Base-by-base conservation (phyloP, 2,888 invertebrate species). In the Lepeophtheirus nordmannii region DNA sequence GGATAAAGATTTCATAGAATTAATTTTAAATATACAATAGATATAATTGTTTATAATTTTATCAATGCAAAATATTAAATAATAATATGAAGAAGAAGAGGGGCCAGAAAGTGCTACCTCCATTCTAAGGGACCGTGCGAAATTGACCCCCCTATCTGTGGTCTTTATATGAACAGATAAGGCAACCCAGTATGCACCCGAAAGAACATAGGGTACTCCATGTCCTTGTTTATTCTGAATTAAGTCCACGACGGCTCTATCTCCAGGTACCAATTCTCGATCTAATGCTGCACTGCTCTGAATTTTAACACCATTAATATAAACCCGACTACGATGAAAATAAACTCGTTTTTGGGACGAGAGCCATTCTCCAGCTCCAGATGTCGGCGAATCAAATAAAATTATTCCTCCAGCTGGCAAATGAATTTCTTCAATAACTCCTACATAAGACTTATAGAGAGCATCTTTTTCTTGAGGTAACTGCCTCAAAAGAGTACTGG, bases 371-470 rank as follows among this genome's bases (percentile, higher is more conserved):
- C 17, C 53, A 14, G 2, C 14, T 8, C 53, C 40, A 40, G 12
- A 17, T 1, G 20, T 41, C 7, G 20, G 23, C 8, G 63, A 63
- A 9, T 63, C 63, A 10, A 63, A 22, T 14, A 20, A n/a, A 56
- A 63, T 46, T 5, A 63, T 20, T 3, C 63, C 63, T 20, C 63
- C 63, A 1, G 20, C 22, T 20, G 63, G 63, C 20, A 63, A 22
- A 63, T 63, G 63, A 37, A 63, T 20, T 30, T 63, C 63, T 23
- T 63, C 63, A 14, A 63, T 30, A 20, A 53, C n/a, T n/a, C 63
- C 63, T n/a, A 10, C 17, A n/a, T 22, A 56, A 22, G 22, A 20
- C 56, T 56, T 46, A 20, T 53, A 56, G 37, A n/a, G 5, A 56
- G 63, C 56, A 20, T 63, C 53, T 14, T 38, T 46, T 56, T 63